These are phyloP conservation scores for Drosophila sulfurigaster DNA, from an alignment of 1,140 invertebrate genomes.

Conservation along the genomic window DNA sequence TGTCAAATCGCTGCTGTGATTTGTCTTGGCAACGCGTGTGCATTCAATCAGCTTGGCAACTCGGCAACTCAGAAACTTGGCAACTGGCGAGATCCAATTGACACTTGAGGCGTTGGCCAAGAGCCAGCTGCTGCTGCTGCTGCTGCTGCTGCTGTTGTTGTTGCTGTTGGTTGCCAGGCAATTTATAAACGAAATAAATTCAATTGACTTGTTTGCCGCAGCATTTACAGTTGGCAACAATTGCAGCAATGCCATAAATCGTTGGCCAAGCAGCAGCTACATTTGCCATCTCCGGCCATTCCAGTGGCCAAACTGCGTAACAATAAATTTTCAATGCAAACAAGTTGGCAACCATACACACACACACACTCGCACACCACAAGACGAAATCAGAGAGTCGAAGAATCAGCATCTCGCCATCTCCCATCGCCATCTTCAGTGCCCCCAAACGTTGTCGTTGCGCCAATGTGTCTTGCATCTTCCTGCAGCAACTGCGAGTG, in stretches of 20 bases:
- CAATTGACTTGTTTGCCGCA: constrained; percentile 83
- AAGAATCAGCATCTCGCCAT: constrained; percentile 18
- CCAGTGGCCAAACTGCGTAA: constrained; percentile 71
- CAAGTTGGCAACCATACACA: constrained; percentile 53
- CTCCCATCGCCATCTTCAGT: constrained; percentile 24
- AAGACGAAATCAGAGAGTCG: constrained; percentile 43
- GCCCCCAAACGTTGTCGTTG: constrained; percentile 35
- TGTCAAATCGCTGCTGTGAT: constrained; percentile 77
- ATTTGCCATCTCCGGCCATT: constrained; percentile 36
- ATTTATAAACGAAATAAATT: constrained; percentile 84
- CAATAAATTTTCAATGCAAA: constrained; percentile 84
- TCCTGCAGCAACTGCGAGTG: too few species aligned
- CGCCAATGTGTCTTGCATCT: constrained; percentile 6
- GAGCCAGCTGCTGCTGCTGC: constrained; percentile 36
- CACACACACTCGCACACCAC: not conserved
- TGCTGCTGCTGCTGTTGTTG: constrained; percentile 40
- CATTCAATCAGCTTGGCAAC: constrained; percentile 46
- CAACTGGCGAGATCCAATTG: constrained; percentile 65
- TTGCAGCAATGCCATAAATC: constrained; percentile 83
- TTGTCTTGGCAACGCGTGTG: constrained; percentile 62
- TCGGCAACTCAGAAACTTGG: constrained; percentile 17
- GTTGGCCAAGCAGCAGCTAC: constrained; percentile 44
- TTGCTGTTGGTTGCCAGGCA: constrained; percentile 55
- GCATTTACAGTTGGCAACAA: constrained; percentile 84
- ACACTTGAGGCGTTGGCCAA: constrained; percentile 69